Conservation (phyloP, 2,797 vertebrate genomes). For the Sebastes reedi region DNA sequence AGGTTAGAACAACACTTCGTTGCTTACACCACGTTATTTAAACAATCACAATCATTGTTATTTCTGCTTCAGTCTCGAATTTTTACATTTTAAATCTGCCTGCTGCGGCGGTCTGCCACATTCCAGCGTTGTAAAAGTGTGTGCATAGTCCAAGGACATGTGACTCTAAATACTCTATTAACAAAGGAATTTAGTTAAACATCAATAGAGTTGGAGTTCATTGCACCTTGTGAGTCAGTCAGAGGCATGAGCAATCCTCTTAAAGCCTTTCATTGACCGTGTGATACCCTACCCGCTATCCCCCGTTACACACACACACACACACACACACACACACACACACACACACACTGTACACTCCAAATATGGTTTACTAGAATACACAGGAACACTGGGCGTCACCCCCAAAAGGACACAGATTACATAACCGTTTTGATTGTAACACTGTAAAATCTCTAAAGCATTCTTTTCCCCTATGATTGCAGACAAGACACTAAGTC, state of each 20-base stretch:
- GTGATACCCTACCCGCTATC: slow-evolving; percentile 13
- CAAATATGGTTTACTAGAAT: slow-evolving; percentile 16
- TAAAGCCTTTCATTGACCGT: slow-evolving; percentile 43
- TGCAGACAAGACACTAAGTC: neutral
- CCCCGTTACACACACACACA: neutral
- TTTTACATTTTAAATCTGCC: slow-evolving; percentile 5
- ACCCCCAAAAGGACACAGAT: slow-evolving; percentile 12
- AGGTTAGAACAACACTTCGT: neutral
- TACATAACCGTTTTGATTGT: slow-evolving; percentile 7
- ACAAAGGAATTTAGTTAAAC: slow-evolving; percentile 73
- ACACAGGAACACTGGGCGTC: neutral
- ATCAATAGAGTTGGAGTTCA: slow-evolving; percentile 64
- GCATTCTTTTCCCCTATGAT: neutral
- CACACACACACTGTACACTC: neutral
- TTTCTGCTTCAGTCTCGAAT: neutral
- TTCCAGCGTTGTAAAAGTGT: slow-evolving; percentile 17
- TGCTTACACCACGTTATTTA: neutral
- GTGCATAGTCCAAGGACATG: slow-evolving; percentile 42
- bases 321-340: slow-evolving; percentile 9
- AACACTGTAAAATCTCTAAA: slow-evolving; percentile 3
- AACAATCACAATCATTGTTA: slow-evolving; percentile 24
- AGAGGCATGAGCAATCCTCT: slow-evolving; percentile 59
- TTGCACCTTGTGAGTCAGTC: slow-evolving; percentile 56
- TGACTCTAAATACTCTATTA: slow-evolving; percentile 58
- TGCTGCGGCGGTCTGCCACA: neutral